Percentiles rank a stretch among this genome's conserved stretches.
These are phyloP conservation scores for Sebastes trivittatus DNA, from an alignment of 2,797 vertebrate species.

Conservation along the genomic window DNA sequence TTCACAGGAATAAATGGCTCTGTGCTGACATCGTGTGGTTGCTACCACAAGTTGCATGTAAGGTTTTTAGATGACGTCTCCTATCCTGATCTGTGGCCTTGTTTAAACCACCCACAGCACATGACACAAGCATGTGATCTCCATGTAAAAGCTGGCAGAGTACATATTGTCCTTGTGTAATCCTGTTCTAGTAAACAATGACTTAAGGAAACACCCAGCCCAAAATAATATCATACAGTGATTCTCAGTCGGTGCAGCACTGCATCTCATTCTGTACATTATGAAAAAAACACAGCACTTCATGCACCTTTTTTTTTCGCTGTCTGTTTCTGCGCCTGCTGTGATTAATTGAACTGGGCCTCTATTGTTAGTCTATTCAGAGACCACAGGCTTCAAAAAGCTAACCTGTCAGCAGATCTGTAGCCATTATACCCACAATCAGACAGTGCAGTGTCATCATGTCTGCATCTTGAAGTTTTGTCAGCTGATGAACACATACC, in stretches of 20 bases:
- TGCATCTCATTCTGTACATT: not conserved
- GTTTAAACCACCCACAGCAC: not conserved
- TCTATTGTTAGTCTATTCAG: not conserved
- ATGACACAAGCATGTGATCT: not conserved
- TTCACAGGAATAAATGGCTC: slow-evolving; percentile 8
- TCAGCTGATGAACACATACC: not conserved
- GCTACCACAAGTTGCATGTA: slow-evolving; percentile 22
- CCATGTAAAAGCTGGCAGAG: not conserved
- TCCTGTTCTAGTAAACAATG: not conserved
- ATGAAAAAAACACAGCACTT: not conserved
- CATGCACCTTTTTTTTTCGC: not conserved
- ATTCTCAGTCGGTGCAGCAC: not conserved
- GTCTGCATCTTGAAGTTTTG: not conserved
- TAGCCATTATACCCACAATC: not conserved
- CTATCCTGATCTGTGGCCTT: not conserved
- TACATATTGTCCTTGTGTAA: not conserved
- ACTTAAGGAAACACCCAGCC: not conserved
- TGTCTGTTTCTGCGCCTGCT: not conserved
- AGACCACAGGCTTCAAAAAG: not conserved
- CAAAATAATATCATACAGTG: not conserved
- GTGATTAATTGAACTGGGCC: not conserved
- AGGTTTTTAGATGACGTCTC: not conserved
- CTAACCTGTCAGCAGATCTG: not conserved
- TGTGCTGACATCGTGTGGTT: slow-evolving; percentile 74
- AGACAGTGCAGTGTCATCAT: not conserved